Evolutionary conservation across 2,888 invertebrate species (phyloP), one percentile per base, ranked within the genome.

Genomic region (Globia sparganii): DNA sequence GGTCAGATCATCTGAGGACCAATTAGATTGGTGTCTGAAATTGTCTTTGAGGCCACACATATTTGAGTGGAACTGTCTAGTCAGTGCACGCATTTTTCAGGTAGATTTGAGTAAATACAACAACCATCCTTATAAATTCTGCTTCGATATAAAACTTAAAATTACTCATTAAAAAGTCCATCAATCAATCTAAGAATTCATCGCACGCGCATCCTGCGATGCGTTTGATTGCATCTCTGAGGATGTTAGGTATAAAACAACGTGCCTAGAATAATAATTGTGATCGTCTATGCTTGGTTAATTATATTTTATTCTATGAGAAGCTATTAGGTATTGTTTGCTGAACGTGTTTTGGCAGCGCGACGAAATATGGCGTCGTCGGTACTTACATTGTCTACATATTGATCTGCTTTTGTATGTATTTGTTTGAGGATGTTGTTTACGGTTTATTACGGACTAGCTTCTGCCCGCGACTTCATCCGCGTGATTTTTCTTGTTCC

Each of bases 171-270:
- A 79, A 25, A 68, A 78, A 86, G 78, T 84, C 73, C 67, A 86
- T 87, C 80, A 84, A 84, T 85, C 76, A 85, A 69, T 83, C 85
- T 88, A 83, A 81, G 68, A 84, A 93, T 91, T 90, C 93, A 78
- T 25, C 84, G 75, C 93, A 91, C 92, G 91, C 88, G 88, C 90
- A 91, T 93, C 92, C 92, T 90, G 91, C 53, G 70, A 67, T 84
- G 86, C 87, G 86, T 87, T 73, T 89, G 90, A 92, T 91, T 89
- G 88, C 91, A 92, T 92, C 91, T 90, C 86, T 85, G 87, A 92
- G 91, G 91, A 92, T 92, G 90, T 89, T 85, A 83, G 85, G 80
- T 82, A 81, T 67, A 78, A 71, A 88, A 78, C 78, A 68, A 88
- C 91, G 91, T 92, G 93, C 53, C 34, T 6, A 28, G 93, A 88